Percentiles rank a stretch among this genome's conserved stretches.
These are phyloP conservation scores for Rhyzopertha dominica DNA, from an alignment of 1,140 invertebrate genomes.

Conservation along the genomic window DNA sequence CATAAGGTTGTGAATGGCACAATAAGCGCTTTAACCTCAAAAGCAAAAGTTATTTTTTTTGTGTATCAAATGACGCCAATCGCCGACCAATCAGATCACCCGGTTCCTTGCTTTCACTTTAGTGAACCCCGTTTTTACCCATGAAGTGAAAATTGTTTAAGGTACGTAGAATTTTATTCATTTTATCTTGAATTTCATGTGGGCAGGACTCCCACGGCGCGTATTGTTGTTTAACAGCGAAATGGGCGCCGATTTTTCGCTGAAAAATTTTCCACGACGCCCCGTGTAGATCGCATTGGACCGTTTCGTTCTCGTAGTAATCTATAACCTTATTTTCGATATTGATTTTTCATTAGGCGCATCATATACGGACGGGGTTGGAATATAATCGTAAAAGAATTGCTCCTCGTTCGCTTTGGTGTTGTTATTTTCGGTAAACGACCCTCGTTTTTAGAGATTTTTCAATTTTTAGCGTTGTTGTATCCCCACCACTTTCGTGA, in stretches of 20 bases:
- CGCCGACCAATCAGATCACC: constrained; percentile 37
- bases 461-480: constrained; percentile 10
- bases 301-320: too few species aligned
- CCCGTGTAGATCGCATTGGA: too few species aligned
- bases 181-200: constrained; percentile 43
- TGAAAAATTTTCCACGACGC: too few species aligned
- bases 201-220: constrained; percentile 26
- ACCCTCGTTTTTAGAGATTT: constrained; percentile 6
- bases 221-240: too few species aligned
- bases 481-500: constrained; percentile 11
- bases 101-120: constrained; percentile 40
- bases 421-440: constrained; percentile 5
- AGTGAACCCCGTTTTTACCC: constrained; percentile 43
- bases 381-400: too few species aligned
- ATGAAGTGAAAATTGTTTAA: constrained; percentile 44
- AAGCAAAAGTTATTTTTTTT: constrained; percentile 43
- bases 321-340: too few species aligned
- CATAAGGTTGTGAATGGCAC: constrained; percentile 23
- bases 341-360: too few species aligned
- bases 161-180: constrained; percentile 49
- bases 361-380: too few species aligned
- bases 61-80: constrained; percentile 44
- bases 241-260: too few species aligned
- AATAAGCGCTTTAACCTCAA: constrained; percentile 33
- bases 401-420: constrained; percentile 1